Conservation (phyloP, 2,888 invertebrate genomes). For the Plagiodera versicolora region DNA sequence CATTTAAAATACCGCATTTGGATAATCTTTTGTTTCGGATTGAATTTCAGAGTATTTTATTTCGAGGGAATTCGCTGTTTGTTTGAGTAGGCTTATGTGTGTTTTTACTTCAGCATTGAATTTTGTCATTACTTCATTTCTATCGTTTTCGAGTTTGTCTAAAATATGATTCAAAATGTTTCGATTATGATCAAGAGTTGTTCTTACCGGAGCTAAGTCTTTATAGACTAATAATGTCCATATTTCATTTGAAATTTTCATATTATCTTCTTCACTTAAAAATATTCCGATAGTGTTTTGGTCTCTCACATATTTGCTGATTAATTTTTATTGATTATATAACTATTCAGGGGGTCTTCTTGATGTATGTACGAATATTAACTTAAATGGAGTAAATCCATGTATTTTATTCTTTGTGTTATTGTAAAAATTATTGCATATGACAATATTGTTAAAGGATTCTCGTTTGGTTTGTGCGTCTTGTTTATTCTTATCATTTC, state of each 20-base stretch:
- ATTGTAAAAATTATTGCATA: constrained; percentile 7
- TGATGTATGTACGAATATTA: constrained; percentile 27
- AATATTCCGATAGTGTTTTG: too few species aligned
- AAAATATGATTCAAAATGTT: too few species aligned
- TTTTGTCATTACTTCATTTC: too few species aligned
- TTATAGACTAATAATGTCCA: too few species aligned
- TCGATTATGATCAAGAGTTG: too few species aligned
- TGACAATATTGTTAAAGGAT: constrained; percentile 19
- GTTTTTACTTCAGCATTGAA: too few species aligned
- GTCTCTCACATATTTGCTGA: constrained; percentile 27
- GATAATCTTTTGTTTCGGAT: not conserved
- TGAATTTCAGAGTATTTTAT: not conserved
- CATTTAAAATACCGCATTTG: not conserved
- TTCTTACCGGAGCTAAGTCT: too few species aligned
- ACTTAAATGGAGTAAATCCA: constrained; percentile 23
- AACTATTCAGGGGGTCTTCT: constrained; percentile 24
- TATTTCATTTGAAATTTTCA: too few species aligned
- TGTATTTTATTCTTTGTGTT: constrained; percentile 12
- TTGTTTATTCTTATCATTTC: constrained; percentile 24
- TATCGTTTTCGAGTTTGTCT: too few species aligned
- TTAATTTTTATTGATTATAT: constrained; percentile 25
- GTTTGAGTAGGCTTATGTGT: too few species aligned
- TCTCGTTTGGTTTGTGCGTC: constrained; percentile 19
- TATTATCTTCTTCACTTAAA: too few species aligned
- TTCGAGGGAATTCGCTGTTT: not conserved